A percentile compares a stretch with the other conserved stretches of the same genome.
Evolutionary conservation across 2,797 vertebrate species (phyloP).

Genomic region (Allobates femoralis): DNA sequence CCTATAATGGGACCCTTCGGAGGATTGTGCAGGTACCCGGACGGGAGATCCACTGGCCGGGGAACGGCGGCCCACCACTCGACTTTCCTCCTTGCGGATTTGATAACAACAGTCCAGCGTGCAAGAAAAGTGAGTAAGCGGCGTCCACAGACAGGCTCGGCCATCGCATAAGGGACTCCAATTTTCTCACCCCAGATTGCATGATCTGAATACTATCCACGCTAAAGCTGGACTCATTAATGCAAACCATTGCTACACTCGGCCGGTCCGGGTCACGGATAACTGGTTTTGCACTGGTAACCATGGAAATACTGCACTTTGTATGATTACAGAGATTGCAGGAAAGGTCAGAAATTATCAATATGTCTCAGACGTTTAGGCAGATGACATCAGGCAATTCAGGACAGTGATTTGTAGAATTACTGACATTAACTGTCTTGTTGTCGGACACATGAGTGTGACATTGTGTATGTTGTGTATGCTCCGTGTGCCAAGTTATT

Average conservation of each 20-base stretch:
- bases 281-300: neutral
- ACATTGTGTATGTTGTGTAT: no score
- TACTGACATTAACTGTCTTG: no score
- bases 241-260: neutral
- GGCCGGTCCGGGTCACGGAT: neutral
- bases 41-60: constrained; percentile 79
- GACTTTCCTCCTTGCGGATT: constrained; percentile 89
- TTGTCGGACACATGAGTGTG: no score
- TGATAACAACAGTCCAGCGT: constrained; percentile 81
- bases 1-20: constrained; percentile 85
- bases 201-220: neutral
- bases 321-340: neutral
- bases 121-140: constrained; percentile 74
- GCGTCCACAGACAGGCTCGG: no score
- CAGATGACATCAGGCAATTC: neutral
- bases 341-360: neutral
- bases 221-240: neutral
- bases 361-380: neutral
- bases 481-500: no score
- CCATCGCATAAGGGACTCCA: no score
- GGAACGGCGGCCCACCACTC: constrained; percentile 78
- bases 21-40: constrained; percentile 76
- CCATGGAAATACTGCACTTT: neutral
- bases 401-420: neutral
- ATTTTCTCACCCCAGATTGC: no score